Conservation (phyloP, 2,888 invertebrate genomes). For the Catonia carolina region DNA sequence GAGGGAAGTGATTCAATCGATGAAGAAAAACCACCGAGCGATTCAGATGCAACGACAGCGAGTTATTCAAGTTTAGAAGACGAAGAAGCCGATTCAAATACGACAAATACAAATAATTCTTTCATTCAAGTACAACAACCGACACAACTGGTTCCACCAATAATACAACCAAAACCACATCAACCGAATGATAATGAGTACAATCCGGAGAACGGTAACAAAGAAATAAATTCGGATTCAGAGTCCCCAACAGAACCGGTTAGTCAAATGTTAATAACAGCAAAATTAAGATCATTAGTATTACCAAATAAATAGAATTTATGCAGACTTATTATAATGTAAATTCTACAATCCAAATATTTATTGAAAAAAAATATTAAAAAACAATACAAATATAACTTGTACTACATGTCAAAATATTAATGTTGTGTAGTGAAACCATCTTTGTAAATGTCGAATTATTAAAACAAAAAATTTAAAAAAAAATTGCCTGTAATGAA, state of each 20-base stretch:
- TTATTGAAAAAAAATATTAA: no score
- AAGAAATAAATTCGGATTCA: conserved; percentile 42
- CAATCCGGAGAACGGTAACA: conserved; percentile 24
- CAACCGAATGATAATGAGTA: conserved; percentile 1
- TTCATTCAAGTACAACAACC: neutral
- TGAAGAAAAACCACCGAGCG: conserved; percentile 30
- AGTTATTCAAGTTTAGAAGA: conserved; percentile 51
- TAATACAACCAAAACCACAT: no score
- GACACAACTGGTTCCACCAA: no score
- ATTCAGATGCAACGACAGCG: conserved; percentile 48
- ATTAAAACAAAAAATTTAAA: no score
- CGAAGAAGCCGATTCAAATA: conserved; percentile 42
- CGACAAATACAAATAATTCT: neutral
- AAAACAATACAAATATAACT: no score
- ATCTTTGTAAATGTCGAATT: no score
- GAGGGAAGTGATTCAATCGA: conserved; percentile 39
- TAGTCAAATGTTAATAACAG: conserved; percentile 24
- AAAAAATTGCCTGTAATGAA: no score
- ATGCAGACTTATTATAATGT: no score
- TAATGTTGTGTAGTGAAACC: no score
- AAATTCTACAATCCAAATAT: no score
- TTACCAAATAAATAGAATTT: conserved; percentile 4
- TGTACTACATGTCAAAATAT: no score
- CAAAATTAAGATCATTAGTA: conserved; percentile 1
- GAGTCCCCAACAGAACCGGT: conserved; percentile 49